Evolutionary conservation across 2,888 invertebrate species (phyloP).

Genomic region (Hydrotaea cyrtoneurina): DNA sequence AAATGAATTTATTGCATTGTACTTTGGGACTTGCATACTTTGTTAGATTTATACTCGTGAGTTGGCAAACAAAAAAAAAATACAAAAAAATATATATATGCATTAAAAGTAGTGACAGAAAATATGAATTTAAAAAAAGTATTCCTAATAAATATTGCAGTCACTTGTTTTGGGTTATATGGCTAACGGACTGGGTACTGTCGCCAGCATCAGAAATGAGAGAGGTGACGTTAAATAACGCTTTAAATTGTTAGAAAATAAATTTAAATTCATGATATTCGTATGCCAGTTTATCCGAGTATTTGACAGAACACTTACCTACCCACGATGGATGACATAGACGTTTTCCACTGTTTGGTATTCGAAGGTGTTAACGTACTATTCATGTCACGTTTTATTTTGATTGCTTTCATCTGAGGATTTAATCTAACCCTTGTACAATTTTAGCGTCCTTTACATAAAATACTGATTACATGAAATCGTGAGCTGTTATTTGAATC

Average conservation of each 20-base stretch:
- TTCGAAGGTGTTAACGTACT: constrained; percentile 22
- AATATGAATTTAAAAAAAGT: neutral
- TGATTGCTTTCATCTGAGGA: constrained; percentile 14
- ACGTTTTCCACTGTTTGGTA: neutral
- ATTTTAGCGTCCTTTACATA: neutral
- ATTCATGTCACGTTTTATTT: constrained; percentile 19
- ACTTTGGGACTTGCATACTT: constrained; percentile 3
- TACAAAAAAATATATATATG: too few species aligned
- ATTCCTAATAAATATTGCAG: neutral
- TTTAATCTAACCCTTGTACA: constrained; percentile 11
- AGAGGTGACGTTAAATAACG: neutral
- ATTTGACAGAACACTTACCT: neutral
- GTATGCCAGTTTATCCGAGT: neutral
- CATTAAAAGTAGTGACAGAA: neutral
- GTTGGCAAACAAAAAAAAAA: too few species aligned
- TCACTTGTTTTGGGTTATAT: neutral
- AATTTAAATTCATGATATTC: neutral
- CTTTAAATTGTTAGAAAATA: neutral
- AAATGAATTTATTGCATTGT: constrained; percentile 4
- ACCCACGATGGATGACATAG: neutral
- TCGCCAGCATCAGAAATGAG: neutral
- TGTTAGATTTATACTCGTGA: neutral
- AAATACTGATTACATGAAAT: neutral
- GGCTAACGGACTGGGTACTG: neutral
- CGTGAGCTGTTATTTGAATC: neutral